These are phyloP conservation scores for Gila robusta DNA, from an alignment of 2,797 vertebrate species.

Conservation along the genomic window DNA sequence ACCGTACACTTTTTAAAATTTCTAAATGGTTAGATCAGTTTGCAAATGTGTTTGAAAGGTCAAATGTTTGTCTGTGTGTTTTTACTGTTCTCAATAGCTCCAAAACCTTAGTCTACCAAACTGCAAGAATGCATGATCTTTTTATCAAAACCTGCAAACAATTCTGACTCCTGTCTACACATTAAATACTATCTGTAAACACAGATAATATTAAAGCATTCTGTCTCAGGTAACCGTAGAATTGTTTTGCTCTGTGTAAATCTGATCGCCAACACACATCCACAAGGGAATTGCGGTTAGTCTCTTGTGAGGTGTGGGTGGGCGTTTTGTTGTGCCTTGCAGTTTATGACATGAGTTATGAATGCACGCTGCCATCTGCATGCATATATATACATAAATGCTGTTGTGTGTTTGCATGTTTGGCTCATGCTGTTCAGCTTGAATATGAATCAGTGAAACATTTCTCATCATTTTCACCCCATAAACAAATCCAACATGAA, in stretches of 20 bases:
- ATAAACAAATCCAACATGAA: conserved; percentile 58
- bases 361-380: conserved; percentile 8
- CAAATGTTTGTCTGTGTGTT: neutral
- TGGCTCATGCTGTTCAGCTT: conserved; percentile 4
- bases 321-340: conserved; percentile 20
- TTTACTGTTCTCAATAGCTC: neutral
- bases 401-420: conserved; percentile 12
- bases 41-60: neutral
- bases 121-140: neutral
- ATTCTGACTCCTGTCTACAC: neutral
- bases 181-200: neutral
- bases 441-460: conserved; percentile 20
- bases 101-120: neutral
- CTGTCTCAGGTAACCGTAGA: neutral
- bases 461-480: conserved; percentile 40
- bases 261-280: conserved; percentile 16
- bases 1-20: neutral
- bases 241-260: conserved; percentile 19
- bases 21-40: neutral
- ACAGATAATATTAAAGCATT: neutral
- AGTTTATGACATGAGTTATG: conserved; percentile 34
- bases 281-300: neutral
- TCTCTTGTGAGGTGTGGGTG: conserved; percentile 14
- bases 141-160: neutral
- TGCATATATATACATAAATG: conserved; percentile 13